phyloP scores from a whole-genome alignment of 2,888 invertebrate genomes.

The Cephus nigrinus region DNA sequence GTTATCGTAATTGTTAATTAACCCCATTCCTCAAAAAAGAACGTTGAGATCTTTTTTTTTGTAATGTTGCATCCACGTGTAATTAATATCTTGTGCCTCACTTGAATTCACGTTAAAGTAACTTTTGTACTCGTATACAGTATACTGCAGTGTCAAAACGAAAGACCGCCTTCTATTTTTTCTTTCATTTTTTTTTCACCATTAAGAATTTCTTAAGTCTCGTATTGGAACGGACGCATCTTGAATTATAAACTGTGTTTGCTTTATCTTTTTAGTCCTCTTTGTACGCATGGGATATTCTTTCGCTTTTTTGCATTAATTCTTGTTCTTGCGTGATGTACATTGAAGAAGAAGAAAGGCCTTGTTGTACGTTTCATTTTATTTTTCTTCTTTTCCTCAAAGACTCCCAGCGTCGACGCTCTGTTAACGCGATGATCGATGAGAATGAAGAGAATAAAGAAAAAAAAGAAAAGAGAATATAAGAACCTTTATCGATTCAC shows the following conservation, averaged over 20 bases:
- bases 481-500: background rate
- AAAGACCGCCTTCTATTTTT: slow-evolving; percentile 16
- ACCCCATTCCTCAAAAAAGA: background rate
- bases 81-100: background rate
- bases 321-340: background rate
- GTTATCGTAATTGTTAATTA: background rate
- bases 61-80: background rate
- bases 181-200: background rate
- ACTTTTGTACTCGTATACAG: slow-evolving; percentile 18
- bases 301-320: background rate
- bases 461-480: background rate
- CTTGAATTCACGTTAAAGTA: slow-evolving; percentile 16
- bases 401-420: background rate
- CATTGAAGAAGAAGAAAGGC: background rate
- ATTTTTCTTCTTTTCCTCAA: slow-evolving; percentile 13
- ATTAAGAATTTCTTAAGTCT: too few relatives aligned
- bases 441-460: background rate
- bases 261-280: background rate
- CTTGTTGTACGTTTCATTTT: background rate
- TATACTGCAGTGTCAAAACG: slow-evolving; percentile 20
- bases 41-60: background rate
- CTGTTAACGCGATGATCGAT: background rate
- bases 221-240: background rate
- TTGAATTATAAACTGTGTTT: background rate
- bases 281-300: background rate